phyloP scores from a whole-genome alignment of 2,797 vertebrate species.

The Eleutherodactylus coqui region DNA sequence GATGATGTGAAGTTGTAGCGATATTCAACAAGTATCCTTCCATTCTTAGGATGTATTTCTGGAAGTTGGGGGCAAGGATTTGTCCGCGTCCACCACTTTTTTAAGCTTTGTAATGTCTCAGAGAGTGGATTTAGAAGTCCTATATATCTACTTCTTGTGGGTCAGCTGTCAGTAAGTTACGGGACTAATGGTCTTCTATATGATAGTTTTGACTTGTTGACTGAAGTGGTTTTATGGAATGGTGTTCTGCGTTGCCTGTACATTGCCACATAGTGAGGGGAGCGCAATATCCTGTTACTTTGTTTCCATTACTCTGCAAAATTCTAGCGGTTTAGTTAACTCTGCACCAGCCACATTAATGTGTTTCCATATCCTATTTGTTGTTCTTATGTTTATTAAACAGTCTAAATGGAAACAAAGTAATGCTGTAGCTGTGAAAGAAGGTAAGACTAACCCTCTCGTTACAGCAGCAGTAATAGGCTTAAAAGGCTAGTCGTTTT shows the following conservation, averaged over 20 bases:
- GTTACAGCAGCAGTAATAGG: too few relatives aligned
- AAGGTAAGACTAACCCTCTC: too few relatives aligned
- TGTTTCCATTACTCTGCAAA: neutral
- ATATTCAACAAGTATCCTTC: slow-evolving; percentile 32
- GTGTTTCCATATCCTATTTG: neutral
- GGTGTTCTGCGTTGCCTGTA: neutral
- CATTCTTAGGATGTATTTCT: neutral
- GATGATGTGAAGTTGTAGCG: neutral
- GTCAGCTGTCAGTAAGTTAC: neutral
- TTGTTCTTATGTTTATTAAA: neutral
- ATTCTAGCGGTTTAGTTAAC: neutral
- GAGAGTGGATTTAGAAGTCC: neutral
- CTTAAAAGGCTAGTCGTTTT: too few relatives aligned
- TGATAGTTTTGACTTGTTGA: neutral
- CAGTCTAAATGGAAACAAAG: too few relatives aligned
- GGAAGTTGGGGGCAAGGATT: neutral
- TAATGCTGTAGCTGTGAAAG: too few relatives aligned
- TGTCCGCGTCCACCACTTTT: neutral
- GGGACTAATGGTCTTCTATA: neutral
- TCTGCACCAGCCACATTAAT: neutral
- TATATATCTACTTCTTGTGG: neutral
- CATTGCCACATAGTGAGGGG: neutral
- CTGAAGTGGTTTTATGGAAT: neutral
- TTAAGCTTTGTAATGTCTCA: neutral
- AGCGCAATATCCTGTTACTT: slow-evolving; percentile 3